Evolutionary conservation across 2,797 vertebrate genomes (phyloP).

Genomic region (Ctenopoma kingsleyae): DNA sequence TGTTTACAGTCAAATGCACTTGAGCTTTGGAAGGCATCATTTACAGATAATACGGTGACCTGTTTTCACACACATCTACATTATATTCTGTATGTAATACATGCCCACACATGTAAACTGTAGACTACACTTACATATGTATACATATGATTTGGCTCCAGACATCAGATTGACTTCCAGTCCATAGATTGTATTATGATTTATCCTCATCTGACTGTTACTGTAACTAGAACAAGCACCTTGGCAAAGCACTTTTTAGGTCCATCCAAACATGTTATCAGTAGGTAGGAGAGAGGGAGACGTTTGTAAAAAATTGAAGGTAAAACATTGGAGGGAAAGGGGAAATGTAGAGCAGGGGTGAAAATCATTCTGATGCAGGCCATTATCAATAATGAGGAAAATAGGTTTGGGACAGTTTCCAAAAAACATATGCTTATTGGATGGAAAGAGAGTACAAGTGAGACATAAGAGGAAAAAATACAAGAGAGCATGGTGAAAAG

Average conservation of each 20-base stretch:
- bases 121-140: neutral
- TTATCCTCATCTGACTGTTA: constrained; percentile 73
- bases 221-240: constrained; percentile 68
- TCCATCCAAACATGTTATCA: constrained; percentile 46
- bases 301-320: constrained; percentile 8
- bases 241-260: constrained; percentile 62
- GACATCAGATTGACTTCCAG: constrained; percentile 26
- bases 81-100: neutral
- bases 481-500: neutral
- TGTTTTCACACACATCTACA: neutral
- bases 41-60: neutral
- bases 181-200: constrained; percentile 51
- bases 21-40: neutral
- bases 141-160: constrained; percentile 47
- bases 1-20: neutral
- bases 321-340: neutral
- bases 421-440: too few relatives aligned
- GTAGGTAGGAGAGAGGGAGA: constrained; percentile 18
- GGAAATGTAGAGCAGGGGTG: neutral
- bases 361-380: neutral
- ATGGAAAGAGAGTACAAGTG: neutral
- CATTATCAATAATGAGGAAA: neutral
- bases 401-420: too few relatives aligned
- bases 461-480: neutral
- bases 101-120: neutral